phyloP scores from a whole-genome alignment of 2,797 vertebrate genomes.

The Psittacula echo region DNA sequence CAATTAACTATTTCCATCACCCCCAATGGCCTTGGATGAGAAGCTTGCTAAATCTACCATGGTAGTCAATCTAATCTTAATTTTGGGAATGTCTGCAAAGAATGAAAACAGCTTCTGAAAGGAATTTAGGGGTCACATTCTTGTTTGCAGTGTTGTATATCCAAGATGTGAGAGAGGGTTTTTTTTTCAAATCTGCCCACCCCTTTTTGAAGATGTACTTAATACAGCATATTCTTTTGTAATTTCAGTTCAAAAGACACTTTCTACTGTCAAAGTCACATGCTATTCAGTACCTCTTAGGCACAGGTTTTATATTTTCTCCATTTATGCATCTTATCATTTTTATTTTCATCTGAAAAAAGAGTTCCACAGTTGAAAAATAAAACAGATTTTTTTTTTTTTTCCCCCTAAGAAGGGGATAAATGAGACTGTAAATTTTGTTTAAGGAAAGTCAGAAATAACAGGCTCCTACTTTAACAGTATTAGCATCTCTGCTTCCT shows the following conservation, averaged over 20 bases:
- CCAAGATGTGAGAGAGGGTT: neutral
- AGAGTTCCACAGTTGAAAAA: neutral
- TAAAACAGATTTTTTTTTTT: neutral
- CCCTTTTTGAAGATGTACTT: neutral
- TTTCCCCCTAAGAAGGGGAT: neutral
- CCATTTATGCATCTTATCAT: neutral
- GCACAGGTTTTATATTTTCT: neutral
- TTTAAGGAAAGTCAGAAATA: constrained; percentile 5
- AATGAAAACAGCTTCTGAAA: neutral
- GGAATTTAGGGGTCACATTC: neutral
- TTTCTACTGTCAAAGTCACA: neutral
- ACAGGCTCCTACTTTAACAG: neutral
- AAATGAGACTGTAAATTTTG: constrained; percentile 25
- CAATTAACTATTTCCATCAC: neutral
- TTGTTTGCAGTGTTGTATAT: neutral
- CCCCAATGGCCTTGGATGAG: neutral
- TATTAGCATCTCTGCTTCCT: constrained; percentile 31
- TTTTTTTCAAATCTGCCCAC: neutral
- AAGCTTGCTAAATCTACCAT: neutral
- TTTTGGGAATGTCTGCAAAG: neutral
- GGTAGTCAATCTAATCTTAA: neutral
- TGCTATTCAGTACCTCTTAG: neutral
- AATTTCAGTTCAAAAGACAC: constrained; percentile 2
- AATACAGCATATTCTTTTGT: neutral
- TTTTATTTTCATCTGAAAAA: constrained; percentile 24